Evolutionary conservation across 2,888 invertebrate genomes (phyloP).

Genomic region (Octonoba sinensis): DNA sequence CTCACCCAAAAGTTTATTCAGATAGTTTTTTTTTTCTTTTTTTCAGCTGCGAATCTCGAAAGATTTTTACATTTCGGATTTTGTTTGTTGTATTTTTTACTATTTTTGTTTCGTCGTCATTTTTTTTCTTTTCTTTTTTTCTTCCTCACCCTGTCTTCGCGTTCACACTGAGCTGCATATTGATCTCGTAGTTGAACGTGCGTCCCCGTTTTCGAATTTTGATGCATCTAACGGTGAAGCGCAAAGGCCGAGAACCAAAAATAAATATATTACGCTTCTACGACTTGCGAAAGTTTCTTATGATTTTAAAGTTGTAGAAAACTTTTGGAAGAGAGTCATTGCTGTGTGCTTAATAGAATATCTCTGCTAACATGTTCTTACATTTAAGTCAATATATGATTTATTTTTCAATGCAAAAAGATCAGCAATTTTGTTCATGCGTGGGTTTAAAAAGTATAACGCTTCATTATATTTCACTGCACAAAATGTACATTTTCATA

Average conservation of each 20-base stretch:
- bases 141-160: constrained; percentile 7
- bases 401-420: too few species aligned
- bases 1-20: constrained; percentile 63
- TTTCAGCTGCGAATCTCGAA: constrained; percentile 17
- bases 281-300: constrained; percentile 31
- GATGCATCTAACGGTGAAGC: too few species aligned
- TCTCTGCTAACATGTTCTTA: constrained; percentile 22
- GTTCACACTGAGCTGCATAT: constrained; percentile 16
- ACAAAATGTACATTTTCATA: too few species aligned
- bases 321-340: constrained; percentile 32
- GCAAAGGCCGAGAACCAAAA: too few species aligned
- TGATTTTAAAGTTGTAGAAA: constrained; percentile 45
- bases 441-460: too few species aligned
- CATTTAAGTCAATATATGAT: constrained; percentile 5
- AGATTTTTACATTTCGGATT: constrained; percentile 61
- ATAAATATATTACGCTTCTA: background rate
- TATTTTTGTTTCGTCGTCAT: background rate
- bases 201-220: too few species aligned
- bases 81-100: constrained; percentile 39
- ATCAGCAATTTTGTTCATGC: too few species aligned
- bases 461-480: too few species aligned
- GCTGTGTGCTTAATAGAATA: constrained; percentile 44
- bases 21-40: constrained; percentile 53
- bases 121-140: background rate
- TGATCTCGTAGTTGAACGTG: constrained; percentile 21